A percentile compares a stretch with the other conserved stretches of the same genome.
Evolutionary conservation across 2,888 invertebrate species (phyloP).

Genomic region (Cerceris ruficornis): DNA sequence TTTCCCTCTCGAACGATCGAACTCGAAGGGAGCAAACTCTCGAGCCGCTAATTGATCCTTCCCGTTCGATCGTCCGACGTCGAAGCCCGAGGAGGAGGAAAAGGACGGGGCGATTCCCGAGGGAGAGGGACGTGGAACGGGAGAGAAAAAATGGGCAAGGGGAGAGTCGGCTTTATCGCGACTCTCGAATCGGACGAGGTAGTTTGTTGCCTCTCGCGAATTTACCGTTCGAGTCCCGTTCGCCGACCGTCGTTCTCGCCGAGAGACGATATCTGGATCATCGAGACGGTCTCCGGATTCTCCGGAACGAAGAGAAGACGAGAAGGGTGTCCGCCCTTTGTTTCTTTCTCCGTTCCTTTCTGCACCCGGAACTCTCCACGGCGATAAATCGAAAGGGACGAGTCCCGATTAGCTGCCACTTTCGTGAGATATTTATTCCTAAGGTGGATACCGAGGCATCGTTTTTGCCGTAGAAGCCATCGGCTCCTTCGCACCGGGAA

Average conservation of each 20-base stretch:
- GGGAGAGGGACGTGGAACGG: conserved; percentile 1
- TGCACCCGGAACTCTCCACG: conserved; percentile 1
- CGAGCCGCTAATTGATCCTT: background rate
- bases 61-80: background rate
- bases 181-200: conserved; percentile 58
- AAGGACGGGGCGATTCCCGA: conserved; percentile 1
- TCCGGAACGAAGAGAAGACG: conserved; percentile 36
- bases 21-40: background rate
- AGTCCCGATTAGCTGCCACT: conserved; percentile 12
- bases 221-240: conserved; percentile 68
- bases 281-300: conserved; percentile 36
- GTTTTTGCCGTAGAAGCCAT: too few species aligned
- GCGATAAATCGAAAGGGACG: conserved; percentile 48
- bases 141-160: conserved; percentile 8
- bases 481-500: too few species aligned
- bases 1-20: background rate
- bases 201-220: conserved; percentile 67
- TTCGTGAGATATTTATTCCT: background rate
- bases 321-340: conserved; percentile 23
- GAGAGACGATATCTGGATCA: conserved; percentile 64
- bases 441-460: too few species aligned
- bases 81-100: background rate
- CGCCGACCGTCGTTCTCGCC: conserved; percentile 63
- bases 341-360: conserved; percentile 1
- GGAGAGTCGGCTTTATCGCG: conserved; percentile 57